Evolutionary conservation across 1,140 invertebrate genomes (phyloP), one percentile per base, ranked within the genome.

Genomic region (Spodoptera litura): DNA sequence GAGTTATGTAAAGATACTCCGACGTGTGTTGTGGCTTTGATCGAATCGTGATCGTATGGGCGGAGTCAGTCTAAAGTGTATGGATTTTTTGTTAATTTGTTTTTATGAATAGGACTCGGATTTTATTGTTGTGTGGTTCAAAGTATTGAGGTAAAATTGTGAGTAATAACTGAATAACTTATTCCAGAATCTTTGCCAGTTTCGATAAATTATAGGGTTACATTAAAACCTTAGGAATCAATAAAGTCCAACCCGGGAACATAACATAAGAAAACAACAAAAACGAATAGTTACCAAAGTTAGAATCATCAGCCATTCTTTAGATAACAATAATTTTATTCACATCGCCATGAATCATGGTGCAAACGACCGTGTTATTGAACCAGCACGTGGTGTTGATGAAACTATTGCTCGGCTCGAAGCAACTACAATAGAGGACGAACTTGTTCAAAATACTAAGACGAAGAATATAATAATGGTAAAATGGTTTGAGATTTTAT

Each of bases 331-430:
- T 44, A 44, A 68, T 68, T 68, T 68, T 52, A 52, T 75, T 62
- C 61, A 79, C n/a, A 44, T 61, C n/a, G 44, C 35, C 51, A 75
- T 80, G 79, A 77, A 49, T 80, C 64, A 80, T 77, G 31, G n/a
- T 64, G 4, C 13, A 62, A 25, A 8, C 44, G 12, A 31, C 35
- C n/a, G 44, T 68, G 44, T 68, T 53, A 68, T 68, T 68, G 49
- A 35, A 27, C 44, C 11, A 27, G 64, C 44, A 68, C 64, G 49
- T 68, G 64, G 44, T 68, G 49, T 53, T 52, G 64, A 31, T 68
- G 20, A 13, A 31, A 68, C 49, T 53, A 68, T 68, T 68, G 64
- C 52, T 27, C 5, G 5, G 13, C 12, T 27, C 13, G 15, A 25
- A 31, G 38, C 20, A n/a, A 15, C 13, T 44, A 64, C 20, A 6